phyloP scores from a whole-genome alignment of 2,888 invertebrate species.

The Pseudococcus jackbeardsleyi region DNA sequence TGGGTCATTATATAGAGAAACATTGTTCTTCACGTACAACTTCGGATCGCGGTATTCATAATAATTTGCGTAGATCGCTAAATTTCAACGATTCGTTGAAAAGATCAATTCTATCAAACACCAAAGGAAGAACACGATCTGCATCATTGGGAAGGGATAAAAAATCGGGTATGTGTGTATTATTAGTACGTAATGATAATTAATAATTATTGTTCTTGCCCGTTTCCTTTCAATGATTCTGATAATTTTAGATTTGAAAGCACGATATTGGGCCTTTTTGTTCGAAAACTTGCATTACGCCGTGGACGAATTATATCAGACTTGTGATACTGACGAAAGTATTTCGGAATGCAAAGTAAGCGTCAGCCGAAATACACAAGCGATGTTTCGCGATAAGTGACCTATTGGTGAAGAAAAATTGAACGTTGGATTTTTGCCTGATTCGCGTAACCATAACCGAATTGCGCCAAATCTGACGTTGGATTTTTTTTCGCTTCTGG shows the following conservation, averaged over 20 bases:
- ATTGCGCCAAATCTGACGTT: too few species aligned
- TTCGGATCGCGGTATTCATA: not conserved
- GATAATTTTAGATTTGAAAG: constrained; percentile 78
- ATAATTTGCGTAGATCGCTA: not conserved
- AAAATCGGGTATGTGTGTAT: constrained; percentile 75
- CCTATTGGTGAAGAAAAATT: too few species aligned
- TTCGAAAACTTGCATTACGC: constrained; percentile 95
- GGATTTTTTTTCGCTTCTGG: not conserved
- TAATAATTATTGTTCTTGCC: not conserved
- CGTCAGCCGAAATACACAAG: too few species aligned
- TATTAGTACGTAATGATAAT: not conserved
- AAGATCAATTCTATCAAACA: constrained; percentile 64
- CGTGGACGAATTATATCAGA: constrained; percentile 95
- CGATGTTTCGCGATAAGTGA: too few species aligned
- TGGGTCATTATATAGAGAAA: too few species aligned
- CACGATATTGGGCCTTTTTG: constrained; percentile 94
- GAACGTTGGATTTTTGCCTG: too few species aligned
- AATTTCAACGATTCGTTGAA: not conserved
- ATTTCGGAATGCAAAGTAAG: constrained; percentile 84
- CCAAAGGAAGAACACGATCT: constrained; percentile 79
- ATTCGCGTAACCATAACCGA: too few species aligned
- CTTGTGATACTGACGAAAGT: constrained; percentile 95
- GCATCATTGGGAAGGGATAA: constrained; percentile 90
- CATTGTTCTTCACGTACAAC: too few species aligned
- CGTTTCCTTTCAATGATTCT: not conserved